Conservation (phyloP, 2,888 invertebrate genomes). For the Megalurothrips usitatus region DNA sequence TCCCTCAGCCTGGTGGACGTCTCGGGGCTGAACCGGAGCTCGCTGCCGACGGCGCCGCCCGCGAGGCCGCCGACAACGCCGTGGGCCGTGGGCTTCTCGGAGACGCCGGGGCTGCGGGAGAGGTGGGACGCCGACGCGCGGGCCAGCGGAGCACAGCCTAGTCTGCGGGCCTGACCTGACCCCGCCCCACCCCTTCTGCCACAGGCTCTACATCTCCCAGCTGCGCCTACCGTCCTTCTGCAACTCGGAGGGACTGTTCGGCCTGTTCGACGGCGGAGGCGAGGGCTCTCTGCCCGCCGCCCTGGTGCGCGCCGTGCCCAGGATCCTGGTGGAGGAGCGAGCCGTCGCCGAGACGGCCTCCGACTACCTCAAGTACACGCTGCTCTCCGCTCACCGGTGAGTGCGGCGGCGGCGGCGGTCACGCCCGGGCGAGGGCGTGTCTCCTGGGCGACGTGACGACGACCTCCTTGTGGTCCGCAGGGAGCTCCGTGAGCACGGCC, state of each 20-base stretch:
- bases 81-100: conserved; percentile 80
- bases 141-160: no score
- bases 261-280: conserved; percentile 76
- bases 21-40: conserved; percentile 68
- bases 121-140: conserved; percentile 44
- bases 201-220: conserved; percentile 68
- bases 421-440: not conserved
- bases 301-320: conserved; percentile 69
- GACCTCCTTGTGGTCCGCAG: conserved; percentile 35
- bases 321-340: conserved; percentile 73
- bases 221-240: conserved; percentile 72
- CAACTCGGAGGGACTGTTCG: conserved; percentile 74
- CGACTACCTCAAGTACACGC: conserved; percentile 80
- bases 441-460: no score
- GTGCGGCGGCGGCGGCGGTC: conserved; percentile 22
- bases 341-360: conserved; percentile 73
- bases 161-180: no score
- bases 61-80: conserved; percentile 50
- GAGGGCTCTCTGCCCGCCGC: conserved; percentile 64
- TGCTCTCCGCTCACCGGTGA: conserved; percentile 68
- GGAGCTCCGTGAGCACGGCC: conserved; percentile 68
- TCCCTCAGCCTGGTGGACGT: conserved; percentile 81
- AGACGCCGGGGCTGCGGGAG: conserved; percentile 69
- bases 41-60: conserved; percentile 55
- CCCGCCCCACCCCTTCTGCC: not conserved